Base-by-base conservation (phyloP, 1,140 invertebrate species). In the Scaptomyza montana region DNA sequence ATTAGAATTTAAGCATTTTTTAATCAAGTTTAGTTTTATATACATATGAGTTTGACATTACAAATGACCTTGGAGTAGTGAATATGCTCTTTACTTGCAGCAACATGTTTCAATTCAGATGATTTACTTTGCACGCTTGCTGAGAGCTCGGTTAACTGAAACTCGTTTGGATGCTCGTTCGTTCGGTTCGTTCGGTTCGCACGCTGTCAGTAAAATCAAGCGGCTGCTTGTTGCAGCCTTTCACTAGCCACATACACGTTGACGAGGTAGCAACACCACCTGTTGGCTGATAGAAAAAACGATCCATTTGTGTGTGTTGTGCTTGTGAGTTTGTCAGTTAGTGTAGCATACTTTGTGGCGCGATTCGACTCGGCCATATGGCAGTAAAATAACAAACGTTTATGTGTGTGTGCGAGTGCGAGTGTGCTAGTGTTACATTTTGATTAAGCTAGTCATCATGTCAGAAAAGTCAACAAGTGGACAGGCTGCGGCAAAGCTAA, bases 181-280 rank as follows among this genome's bases (percentile, higher is more conserved):
- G 46, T 47, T 59, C 56, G 49, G 57, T n/a, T 63, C 51, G 7
- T 45, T 78, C 66, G 69, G 53, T 59, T 77, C 74, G 63, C 59
- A 53, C 59, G 67, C 54, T 76, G 79, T 68, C 71, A 84, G 82
- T 77, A 81, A 89, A 90, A 81, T 74, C 45, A 56, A 53, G 59
- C 62, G 75, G 50, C 79, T 62, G 75, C 78, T 74, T 78, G 74
- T 79, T 57, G 84, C 74, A 82, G 72, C 78, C 80, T 82, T 89
- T 90, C 84, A 90, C 77, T 90, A 81, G 72, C 66, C 66, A 66
- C 75, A 71, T 51, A 74, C 61, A 73, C 76, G 76, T 89, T 80
- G 89, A 71, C 55, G 75, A 19, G 78, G 62, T 75, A 90, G 76
- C 77, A 85, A 67, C 78, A 72, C 74, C 89, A 90, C 89, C 89